These are phyloP conservation scores for Eucriotettix oculatus DNA, from an alignment of 2,888 invertebrate species.

Conservation along the genomic window DNA sequence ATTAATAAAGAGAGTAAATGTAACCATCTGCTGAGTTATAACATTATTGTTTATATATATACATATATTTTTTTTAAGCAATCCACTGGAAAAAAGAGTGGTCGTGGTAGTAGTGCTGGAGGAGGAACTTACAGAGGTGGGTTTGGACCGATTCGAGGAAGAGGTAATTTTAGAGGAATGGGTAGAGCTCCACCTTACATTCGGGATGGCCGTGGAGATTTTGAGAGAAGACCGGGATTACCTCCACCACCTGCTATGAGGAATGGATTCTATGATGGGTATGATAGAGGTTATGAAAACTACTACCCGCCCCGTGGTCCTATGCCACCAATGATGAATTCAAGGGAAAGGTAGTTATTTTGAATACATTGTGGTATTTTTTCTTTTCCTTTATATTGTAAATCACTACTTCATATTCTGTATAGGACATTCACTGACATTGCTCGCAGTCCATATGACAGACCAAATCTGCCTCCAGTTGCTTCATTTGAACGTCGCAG, in stretches of 20 bases:
- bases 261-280: slow-evolving; percentile 15
- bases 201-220: slow-evolving; percentile 15
- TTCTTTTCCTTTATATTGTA: no score
- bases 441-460: slow-evolving; percentile 13
- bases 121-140: slow-evolving; percentile 28
- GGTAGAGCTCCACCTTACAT: slow-evolving; percentile 21
- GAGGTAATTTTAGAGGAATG: slow-evolving; percentile 11
- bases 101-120: slow-evolving; percentile 22
- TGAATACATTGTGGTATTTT: no score
- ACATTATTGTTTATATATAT: no score
- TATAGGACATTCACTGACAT: slow-evolving; percentile 10
- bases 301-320: slow-evolving; percentile 11
- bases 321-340: slow-evolving; percentile 13
- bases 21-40: no score
- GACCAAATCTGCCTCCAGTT: slow-evolving; percentile 12
- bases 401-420: no score
- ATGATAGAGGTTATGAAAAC: slow-evolving; percentile 13
- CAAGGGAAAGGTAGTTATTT: slow-evolving; percentile 12
- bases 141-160: slow-evolving; percentile 21
- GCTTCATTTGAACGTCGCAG: slow-evolving; percentile 13
- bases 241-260: slow-evolving; percentile 14
- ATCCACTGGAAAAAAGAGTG: slow-evolving; percentile 19
- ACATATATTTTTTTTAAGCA: slow-evolving; percentile 12
- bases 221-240: slow-evolving; percentile 16
- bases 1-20: no score